These are phyloP conservation scores for Paratilapia polleni DNA, from an alignment of 2,113 vertebrate genomes.

Conservation along the genomic window DNA sequence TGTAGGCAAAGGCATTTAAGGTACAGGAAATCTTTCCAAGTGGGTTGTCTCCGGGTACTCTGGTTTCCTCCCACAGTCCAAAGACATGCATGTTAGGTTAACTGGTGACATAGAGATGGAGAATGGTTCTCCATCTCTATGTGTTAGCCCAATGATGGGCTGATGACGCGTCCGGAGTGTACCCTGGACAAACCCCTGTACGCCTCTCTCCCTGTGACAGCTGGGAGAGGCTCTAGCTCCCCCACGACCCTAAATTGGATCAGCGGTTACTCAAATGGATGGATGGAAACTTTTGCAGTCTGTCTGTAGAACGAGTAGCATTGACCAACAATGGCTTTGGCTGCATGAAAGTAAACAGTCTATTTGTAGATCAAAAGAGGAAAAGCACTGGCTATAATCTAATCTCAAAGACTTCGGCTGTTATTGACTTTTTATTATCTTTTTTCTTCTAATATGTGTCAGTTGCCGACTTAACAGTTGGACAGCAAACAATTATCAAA, in stretches of 20 bases:
- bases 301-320: no score
- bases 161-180: no score
- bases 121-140: not conserved
- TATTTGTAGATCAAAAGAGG: not conserved
- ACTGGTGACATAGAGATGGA: no score
- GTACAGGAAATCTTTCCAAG: no score
- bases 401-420: not conserved
- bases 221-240: no score
- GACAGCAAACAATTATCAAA: not conserved
- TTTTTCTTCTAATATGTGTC: not conserved
- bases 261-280: not conserved
- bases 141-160: no score
- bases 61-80: no score
- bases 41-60: no score
- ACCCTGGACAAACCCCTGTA: no score
- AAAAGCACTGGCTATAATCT: not conserved
- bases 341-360: not conserved
- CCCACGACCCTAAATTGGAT: not conserved
- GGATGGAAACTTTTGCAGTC: not conserved
- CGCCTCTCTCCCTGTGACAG: no score
- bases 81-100: no score
- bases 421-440: not conserved
- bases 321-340: not conserved
- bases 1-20: no score
- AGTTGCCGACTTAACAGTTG: not conserved